Evolutionary conservation across 2,888 invertebrate genomes (phyloP), one percentile per base, ranked within the genome.

Genomic region (Nowickia ferox): DNA sequence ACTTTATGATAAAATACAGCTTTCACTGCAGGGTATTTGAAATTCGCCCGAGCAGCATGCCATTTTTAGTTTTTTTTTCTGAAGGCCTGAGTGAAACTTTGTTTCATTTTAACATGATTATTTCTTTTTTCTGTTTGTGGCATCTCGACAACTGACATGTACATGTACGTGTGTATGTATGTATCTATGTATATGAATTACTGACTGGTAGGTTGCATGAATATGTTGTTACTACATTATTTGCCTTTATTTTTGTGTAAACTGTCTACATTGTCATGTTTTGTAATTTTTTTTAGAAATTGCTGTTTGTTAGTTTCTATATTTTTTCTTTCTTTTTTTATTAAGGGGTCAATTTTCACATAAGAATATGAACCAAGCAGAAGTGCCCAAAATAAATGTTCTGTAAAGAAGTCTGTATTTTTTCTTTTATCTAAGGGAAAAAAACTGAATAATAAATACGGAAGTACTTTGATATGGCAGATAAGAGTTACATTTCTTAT

Each of bases 341-440:
- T 55, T 63, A 65, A 69, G 48, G 82, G 82, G 75, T 76, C 69
- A 82, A 71, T 82, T 81, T 75, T 63, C 57, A 57, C 63, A 71
- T 63, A 75, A 46, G 65, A 44, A 76, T 40, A 53, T 48, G 17
- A 40, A 44, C n/a, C 17, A 57, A 71, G 38, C 46, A 40, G n/a
- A n/a, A 63, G 38, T 22, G 40, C 5, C 15, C 19, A 75, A 82
- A 82, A 69, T 76, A 82, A 82, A 82, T 76, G 69, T 82, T 82
- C 59, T 76, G 69, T 76, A 61, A 65, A 69, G 55, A 40, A 76
- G 57, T 65, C 38, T 65, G 11, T 1, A 13, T 65, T 75, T 75
- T 82, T 53, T 76, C 65, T 42, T 19, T 9, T 22, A 72, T 46
- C 57, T 55, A 19, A 57, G n/a, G n/a, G n/a, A 59, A 75, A 79